phyloP scores from a whole-genome alignment of 1,140 invertebrate species.

The Rhopalosiphum maidis region DNA sequence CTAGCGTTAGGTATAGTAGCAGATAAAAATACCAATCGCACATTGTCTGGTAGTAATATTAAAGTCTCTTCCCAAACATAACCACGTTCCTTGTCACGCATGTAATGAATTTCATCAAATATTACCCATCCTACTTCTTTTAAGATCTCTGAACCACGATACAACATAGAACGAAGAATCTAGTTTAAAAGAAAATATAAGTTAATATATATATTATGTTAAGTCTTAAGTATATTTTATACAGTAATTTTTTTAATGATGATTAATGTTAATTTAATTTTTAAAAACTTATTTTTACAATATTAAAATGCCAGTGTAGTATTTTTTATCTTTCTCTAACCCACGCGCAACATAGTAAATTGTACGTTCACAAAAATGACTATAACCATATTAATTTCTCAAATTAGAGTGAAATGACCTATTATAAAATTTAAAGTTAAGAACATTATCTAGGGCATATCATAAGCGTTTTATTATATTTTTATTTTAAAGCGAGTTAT shows the following conservation, averaged over 20 bases:
- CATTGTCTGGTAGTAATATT: slow-evolving; percentile 96
- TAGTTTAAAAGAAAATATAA: slow-evolving; percentile 50
- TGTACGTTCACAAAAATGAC: too few relatives aligned
- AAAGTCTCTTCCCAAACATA: slow-evolving; percentile 99
- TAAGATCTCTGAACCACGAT: slow-evolving; percentile 97
- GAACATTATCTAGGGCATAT: too few relatives aligned
- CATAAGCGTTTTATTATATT: too few relatives aligned
- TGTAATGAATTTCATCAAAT: slow-evolving; percentile 99
- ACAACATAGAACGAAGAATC: slow-evolving; percentile 98
- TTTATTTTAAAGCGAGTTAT: too few relatives aligned
- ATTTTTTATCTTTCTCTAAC: too few relatives aligned
- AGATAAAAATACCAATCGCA: slow-evolving; percentile 98
- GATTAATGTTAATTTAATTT: not conserved
- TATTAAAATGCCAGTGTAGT: too few relatives aligned
- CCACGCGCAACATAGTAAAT: too few relatives aligned
- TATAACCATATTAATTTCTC: too few relatives aligned
- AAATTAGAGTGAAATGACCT: too few relatives aligned
- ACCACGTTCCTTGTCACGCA: slow-evolving; percentile 98
- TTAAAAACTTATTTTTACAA: too few relatives aligned
- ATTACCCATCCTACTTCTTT: slow-evolving; percentile 99
- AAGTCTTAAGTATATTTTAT: not conserved
- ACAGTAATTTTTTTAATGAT: not conserved
- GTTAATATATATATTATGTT: slow-evolving; percentile 52
- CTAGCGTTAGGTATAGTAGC: slow-evolving; percentile 99
- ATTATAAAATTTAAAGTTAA: too few relatives aligned